Base-by-base conservation (phyloP, 2,113 vertebrate genomes). In the Barbus barbus region DNA sequence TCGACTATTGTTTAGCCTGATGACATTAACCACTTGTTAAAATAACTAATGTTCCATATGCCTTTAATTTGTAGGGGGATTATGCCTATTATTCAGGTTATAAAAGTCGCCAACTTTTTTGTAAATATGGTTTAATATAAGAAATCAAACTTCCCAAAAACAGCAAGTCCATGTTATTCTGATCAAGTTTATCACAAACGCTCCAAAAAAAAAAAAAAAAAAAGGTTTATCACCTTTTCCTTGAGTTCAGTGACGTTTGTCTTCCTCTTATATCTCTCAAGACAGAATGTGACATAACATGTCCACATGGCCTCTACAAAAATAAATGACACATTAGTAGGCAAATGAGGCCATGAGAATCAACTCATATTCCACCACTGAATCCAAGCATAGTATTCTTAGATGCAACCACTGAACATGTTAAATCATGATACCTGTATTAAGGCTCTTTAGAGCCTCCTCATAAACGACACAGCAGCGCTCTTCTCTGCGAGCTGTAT, bases 231-330 rank as follows among this genome's bases (percentile, higher is more conserved):
- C 91, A 99, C 97, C 93, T 96, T 95, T 74, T 93, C 93, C 87
- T 95, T 96, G 85, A 99, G 93, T 77, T 95, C 92, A 61, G 90
- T 78, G 83, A 96, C 94, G 22, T 95, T 99, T 18, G 96, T 98
- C 90, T 97, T 98, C 91, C 97, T 96, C 83, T 95, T 94, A 58
- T 91, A 94, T 78, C 96, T 94, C 85, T 97, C 96, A 84, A 96
- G 86, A 82, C 96, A 97, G 92, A 98, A 99, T 5, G 84, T 90
- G 56, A 95, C 87, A n/a, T 96, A 99, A 89, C 92, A 95, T 12
- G 95, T 95, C 97, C 98, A 99, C 97, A 98, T 96, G 81, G 93
- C 89, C 91, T 95, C 98, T 99, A 84, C 0, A 90, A 85, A 82
- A 71, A 33, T 3, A 89, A 28, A 87, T 11, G 46, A 44, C 56